Conservation (phyloP, 2,888 invertebrate genomes). For the Luffia ferchaultella region DNA sequence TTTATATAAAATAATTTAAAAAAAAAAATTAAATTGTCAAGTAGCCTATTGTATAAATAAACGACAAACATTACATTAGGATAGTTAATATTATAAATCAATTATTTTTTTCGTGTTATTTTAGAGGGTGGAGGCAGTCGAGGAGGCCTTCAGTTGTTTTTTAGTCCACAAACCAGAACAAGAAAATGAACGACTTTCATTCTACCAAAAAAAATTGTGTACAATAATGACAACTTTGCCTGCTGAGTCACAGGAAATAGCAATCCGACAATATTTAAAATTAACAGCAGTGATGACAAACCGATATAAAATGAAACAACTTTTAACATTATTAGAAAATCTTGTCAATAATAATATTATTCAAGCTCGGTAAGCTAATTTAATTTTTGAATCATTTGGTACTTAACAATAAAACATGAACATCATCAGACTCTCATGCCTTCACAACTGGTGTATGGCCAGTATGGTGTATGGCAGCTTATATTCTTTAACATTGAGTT, state of each 20-base stretch:
- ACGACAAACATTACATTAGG: neutral
- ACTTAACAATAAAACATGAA: too few species aligned
- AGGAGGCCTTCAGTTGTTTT: slow-evolving; percentile 90
- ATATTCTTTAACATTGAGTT: too few species aligned
- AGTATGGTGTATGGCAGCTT: too few species aligned
- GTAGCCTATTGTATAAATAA: neutral
- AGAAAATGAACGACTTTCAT: slow-evolving; percentile 72
- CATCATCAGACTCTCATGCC: too few species aligned
- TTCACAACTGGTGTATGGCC: too few species aligned
- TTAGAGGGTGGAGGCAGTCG: slow-evolving; percentile 83
- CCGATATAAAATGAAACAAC: slow-evolving; percentile 76
- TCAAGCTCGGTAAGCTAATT: slow-evolving; percentile 71
- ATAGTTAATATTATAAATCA: slow-evolving; percentile 3
- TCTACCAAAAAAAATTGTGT: slow-evolving; percentile 75
- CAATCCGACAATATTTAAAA: slow-evolving; percentile 77
- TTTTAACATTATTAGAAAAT: slow-evolving; percentile 79
- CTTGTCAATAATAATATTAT: slow-evolving; percentile 77
- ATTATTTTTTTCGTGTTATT: slow-evolving; percentile 23
- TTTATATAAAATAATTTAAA: too few species aligned
- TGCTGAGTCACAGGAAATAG: slow-evolving; percentile 77
- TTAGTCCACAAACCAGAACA: slow-evolving; percentile 78
- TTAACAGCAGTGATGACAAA: slow-evolving; percentile 78
- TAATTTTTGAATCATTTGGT: too few species aligned
- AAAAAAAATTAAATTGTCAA: neutral
- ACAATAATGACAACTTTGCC: slow-evolving; percentile 71